Evolutionary conservation across 2,888 invertebrate genomes (phyloP).

Genomic region (Ceriagrion tenellum): DNA sequence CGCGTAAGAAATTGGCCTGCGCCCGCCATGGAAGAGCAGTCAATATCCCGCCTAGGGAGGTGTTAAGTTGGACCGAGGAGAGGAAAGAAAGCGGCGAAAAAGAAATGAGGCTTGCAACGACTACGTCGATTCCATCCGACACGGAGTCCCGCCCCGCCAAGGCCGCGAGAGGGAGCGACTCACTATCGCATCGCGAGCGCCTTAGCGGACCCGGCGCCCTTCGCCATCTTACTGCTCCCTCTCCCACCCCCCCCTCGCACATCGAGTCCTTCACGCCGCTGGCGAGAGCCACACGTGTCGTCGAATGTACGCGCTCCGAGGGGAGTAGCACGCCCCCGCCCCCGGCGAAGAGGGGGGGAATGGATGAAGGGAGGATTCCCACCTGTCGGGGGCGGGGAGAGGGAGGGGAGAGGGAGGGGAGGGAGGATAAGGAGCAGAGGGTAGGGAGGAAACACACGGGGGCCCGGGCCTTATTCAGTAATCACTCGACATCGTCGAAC

Average conservation of each 20-base stretch:
- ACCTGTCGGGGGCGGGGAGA: neutral
- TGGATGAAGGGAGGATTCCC: neutral
- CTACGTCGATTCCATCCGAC: neutral
- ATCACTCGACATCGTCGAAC: no score
- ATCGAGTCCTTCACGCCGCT: neutral
- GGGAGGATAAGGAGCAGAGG: neutral
- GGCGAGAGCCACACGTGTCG: neutral
- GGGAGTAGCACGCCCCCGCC: neutral
- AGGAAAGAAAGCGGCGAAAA: neutral
- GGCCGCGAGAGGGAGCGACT: neutral
- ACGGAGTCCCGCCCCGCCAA: neutral
- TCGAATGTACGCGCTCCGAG: neutral
- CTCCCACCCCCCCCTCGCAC: neutral
- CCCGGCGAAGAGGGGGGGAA: neutral
- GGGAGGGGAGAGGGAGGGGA: neutral
- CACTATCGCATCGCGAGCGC: neutral
- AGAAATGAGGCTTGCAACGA: neutral
- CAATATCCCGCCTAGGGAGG: neutral
- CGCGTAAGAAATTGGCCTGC: neutral
- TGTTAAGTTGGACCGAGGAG: neutral
- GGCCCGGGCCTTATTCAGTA: no score
- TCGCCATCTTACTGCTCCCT: conserved; percentile 2
- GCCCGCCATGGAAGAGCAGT: neutral
- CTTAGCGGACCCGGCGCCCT: conserved; percentile 9
- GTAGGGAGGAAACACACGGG: no score